These are phyloP conservation scores for Sanderia malayensis DNA, from an alignment of 30 jellyfish, hydroid and myxozoan genomes.

Conservation along the genomic window DNA sequence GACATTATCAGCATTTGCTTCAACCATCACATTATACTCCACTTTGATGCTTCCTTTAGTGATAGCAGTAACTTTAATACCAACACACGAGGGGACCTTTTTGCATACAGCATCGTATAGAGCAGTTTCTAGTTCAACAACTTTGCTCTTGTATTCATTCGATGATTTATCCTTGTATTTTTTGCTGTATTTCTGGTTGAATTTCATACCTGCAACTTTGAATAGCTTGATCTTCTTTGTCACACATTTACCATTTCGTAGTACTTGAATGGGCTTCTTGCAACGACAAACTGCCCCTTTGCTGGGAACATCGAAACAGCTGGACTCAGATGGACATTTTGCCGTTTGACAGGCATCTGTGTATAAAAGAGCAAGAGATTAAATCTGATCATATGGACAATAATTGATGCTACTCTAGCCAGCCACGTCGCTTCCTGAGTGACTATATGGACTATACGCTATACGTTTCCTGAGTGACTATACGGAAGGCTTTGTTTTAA, in stretches of 20 bases:
- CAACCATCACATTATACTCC: conserved; percentile 19
- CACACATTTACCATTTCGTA: conserved; percentile 12
- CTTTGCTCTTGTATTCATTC: conserved; percentile 5
- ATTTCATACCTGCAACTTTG: conserved; percentile 20
- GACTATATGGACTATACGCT: no score
- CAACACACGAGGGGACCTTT: not conserved
- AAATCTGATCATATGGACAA: no score
- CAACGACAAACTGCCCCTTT: conserved; percentile 27
- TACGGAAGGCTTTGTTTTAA: no score
- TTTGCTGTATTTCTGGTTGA: conserved; percentile 6
- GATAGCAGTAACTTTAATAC: conserved; percentile 4
- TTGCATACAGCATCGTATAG: conserved; percentile 2
- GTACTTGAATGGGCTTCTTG: not conserved
- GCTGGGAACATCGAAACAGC: not conserved
- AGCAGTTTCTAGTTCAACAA: conserved; percentile 10
- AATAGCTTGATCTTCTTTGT: conserved; percentile 1
- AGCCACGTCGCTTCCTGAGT: no score
- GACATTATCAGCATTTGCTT: conserved; percentile 7
- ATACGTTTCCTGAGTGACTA: no score
- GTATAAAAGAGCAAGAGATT: no score
- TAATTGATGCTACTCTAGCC: no score
- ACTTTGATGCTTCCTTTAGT: conserved; percentile 17
- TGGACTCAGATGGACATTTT: not conserved
- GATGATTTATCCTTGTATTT: conserved; percentile 25
- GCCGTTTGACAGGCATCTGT: conserved; percentile 23